These are phyloP conservation scores for Tineola bisselliella DNA, from an alignment of 2,888 invertebrate species.

Conservation along the genomic window DNA sequence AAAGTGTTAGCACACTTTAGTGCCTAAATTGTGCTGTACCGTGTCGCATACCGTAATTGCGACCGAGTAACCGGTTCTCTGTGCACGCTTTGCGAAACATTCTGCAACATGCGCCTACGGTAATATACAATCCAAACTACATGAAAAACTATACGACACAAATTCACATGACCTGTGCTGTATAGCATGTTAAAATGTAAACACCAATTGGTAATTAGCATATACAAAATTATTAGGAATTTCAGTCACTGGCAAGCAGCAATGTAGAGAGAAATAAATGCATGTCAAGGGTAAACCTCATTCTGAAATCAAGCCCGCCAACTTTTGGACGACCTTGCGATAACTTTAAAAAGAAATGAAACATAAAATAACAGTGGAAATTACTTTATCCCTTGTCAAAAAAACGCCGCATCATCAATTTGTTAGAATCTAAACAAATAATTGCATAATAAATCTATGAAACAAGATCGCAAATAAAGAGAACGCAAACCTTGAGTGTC, in stretches of 20 bases:
- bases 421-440: constrained; percentile 34
- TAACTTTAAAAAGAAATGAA: constrained; percentile 39
- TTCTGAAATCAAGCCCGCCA: constrained; percentile 9
- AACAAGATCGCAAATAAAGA: constrained; percentile 67
- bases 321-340: constrained; percentile 28
- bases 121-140: background rate
- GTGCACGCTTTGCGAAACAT: constrained; percentile 42
- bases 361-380: constrained; percentile 29
- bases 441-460: constrained; percentile 63
- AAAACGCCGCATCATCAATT: background rate
- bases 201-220: constrained; percentile 1
- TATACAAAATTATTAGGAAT: constrained; percentile 6
- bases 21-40: constrained; percentile 16
- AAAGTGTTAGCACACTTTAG: constrained; percentile 30
- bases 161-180: background rate
- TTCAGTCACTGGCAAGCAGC: constrained; percentile 17
- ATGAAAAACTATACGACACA: background rate
- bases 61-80: constrained; percentile 40
- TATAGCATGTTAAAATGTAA: background rate
- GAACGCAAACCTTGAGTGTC: constrained; percentile 62
- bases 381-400: background rate
- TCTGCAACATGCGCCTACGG: constrained; percentile 39
- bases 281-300: constrained; percentile 13
- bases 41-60: constrained; percentile 20
- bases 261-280: constrained; percentile 10